A percentile compares a stretch with the other conserved stretches of the same genome.
These are phyloP conservation scores for Caenorhabditis sp. DNA, from an alignment of 2,888 invertebrate genomes.

Conservation along the genomic window DNA sequence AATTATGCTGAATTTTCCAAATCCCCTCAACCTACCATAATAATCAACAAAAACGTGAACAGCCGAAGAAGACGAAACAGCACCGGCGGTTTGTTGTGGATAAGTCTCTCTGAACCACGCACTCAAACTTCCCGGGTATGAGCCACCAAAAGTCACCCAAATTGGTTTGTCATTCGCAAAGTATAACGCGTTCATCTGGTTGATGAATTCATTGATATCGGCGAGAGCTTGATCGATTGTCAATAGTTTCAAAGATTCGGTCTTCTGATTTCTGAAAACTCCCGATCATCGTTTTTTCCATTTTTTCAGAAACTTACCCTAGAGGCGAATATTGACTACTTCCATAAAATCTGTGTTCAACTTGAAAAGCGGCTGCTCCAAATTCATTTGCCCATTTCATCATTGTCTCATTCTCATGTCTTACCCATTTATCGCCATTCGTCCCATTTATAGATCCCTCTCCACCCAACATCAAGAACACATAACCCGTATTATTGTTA, in stretches of 20 bases:
- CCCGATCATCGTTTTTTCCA: no score
- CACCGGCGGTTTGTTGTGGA: slow-evolving; percentile 49
- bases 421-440: slow-evolving; percentile 49
- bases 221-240: slow-evolving; percentile 49
- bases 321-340: slow-evolving; percentile 37
- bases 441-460: slow-evolving; percentile 37
- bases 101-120: slow-evolving; percentile 52
- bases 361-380: slow-evolving; percentile 48
- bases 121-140: slow-evolving; percentile 44
- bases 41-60: slow-evolving; percentile 52
- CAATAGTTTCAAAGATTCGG: slow-evolving; percentile 23
- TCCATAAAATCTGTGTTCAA: slow-evolving; percentile 52
- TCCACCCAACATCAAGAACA: slow-evolving; percentile 50
- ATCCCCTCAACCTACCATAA: slow-evolving; percentile 37
- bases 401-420: slow-evolving; percentile 45
- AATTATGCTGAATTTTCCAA: no score
- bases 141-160: slow-evolving; percentile 55
- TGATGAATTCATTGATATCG: slow-evolving; percentile 47
- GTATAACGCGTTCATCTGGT: slow-evolving; percentile 45
- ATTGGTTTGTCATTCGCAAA: slow-evolving; percentile 38
- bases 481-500: slow-evolving; percentile 35
- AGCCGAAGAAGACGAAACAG: slow-evolving; percentile 51
- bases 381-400: slow-evolving; percentile 50
- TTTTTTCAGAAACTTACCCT: slow-evolving; percentile 9
- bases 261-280: slow-evolving; percentile 33